phyloP scores from a whole-genome alignment of 2,113 vertebrate genomes.

The Hystrix cristata region DNA sequence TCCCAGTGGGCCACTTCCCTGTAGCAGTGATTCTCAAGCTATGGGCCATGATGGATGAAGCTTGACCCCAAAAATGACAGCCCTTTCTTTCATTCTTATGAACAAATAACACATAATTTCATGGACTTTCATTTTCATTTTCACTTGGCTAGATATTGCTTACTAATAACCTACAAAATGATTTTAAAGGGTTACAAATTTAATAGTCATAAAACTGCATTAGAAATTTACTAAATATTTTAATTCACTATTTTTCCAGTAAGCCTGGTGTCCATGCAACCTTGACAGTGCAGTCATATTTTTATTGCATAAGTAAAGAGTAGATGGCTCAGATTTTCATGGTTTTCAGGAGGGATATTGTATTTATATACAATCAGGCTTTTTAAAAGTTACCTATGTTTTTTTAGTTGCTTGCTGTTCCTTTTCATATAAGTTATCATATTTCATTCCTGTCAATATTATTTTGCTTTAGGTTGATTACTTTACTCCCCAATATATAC shows the following conservation, averaged over 20 bases:
- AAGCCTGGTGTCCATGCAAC: background rate
- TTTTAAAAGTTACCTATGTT: constrained; percentile 22
- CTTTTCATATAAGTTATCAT: constrained; percentile 12
- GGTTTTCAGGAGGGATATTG: background rate
- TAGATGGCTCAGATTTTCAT: background rate
- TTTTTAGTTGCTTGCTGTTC: background rate
- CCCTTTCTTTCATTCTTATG: constrained; percentile 52
- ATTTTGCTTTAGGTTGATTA: constrained; percentile 4
- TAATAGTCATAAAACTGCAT: constrained; percentile 41
- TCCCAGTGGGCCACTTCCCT: background rate
- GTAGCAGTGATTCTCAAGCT: constrained; percentile 1
- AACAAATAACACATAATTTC: constrained; percentile 14
- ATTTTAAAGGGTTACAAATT: constrained; percentile 20
- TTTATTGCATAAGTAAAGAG: background rate
- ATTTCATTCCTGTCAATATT: background rate
- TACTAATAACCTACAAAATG: constrained; percentile 17
- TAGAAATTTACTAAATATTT: background rate
- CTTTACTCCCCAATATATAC: background rate
- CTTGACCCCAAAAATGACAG: background rate
- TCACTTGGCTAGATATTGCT: background rate
- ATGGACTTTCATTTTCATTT: constrained; percentile 12
- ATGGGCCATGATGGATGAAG: background rate
- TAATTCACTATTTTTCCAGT: background rate
- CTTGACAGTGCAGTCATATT: background rate
- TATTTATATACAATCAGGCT: background rate